Conservation (phyloP, 2,113 vertebrate species). For the Paramormyrops kingsleyae region DNA sequence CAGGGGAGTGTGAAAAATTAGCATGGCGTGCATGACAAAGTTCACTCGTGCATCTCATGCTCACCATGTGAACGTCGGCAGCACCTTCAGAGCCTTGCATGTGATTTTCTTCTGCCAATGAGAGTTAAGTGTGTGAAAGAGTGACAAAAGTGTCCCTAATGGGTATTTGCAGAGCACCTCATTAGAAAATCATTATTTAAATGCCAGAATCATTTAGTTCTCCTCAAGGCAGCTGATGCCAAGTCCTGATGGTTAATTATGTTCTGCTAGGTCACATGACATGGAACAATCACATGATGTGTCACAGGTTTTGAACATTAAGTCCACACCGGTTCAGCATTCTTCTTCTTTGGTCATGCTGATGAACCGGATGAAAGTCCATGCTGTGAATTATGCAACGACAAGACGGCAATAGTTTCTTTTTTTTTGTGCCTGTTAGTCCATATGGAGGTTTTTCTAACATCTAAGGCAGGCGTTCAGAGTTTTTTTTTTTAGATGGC, state of each 20-base stretch:
- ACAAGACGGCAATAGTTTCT: not conserved
- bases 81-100: not conserved
- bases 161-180: not conserved
- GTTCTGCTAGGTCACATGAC: not conserved
- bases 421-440: not conserved
- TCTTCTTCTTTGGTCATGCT: not conserved
- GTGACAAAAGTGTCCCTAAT: not conserved
- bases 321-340: not conserved
- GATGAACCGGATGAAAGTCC: not conserved
- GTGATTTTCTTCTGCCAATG: not conserved
- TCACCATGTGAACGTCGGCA: not conserved
- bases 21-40: not conserved
- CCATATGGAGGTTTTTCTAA: not conserved
- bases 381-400: not conserved
- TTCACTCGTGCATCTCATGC: not conserved
- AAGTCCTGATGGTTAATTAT: not conserved
- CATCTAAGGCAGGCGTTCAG: not conserved
- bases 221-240: not conserved
- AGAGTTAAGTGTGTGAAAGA: not conserved
- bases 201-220: not conserved
- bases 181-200: not conserved
- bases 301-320: not conserved
- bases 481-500: not conserved
- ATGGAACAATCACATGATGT: not conserved
- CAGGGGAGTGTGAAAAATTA: not conserved